These are phyloP conservation scores for Dicrostonyx torquatus DNA, from an alignment of 2,797 vertebrate genomes.

Conservation along the genomic window DNA sequence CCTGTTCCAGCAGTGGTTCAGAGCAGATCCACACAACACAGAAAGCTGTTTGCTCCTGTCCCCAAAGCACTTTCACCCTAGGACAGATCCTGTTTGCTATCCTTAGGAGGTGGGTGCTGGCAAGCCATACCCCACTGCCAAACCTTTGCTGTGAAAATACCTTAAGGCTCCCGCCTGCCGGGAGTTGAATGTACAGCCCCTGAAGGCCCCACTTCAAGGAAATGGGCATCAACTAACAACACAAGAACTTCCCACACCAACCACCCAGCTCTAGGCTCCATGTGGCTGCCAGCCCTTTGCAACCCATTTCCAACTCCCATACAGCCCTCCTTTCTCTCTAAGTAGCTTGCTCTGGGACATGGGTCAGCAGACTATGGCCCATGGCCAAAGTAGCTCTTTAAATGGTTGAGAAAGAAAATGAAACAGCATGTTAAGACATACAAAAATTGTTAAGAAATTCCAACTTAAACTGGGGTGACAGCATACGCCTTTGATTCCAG, in stretches of 20 bases:
- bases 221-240: not conserved
- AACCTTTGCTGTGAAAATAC: not conserved
- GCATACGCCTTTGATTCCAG: not conserved
- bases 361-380: not conserved
- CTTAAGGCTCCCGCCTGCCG: not conserved
- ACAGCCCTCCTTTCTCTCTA: too few relatives aligned
- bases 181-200: not conserved
- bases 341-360: not conserved
- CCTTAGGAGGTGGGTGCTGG: not conserved
- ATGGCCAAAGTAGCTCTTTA: not conserved
- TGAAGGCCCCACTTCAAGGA: not conserved
- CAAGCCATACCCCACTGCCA: not conserved
- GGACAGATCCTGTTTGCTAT: accelerated
- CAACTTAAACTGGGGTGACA: not conserved
- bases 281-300: not conserved
- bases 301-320: not conserved
- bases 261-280: not conserved
- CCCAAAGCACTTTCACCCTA: not conserved
- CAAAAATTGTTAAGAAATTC: not conserved
- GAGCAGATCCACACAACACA: not conserved
- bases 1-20: not conserved
- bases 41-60: not conserved
- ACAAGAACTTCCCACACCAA: not conserved
- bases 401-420: not conserved
- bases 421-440: not conserved